phyloP scores from a whole-genome alignment of 2,113 vertebrate genomes.

The Odocoileus hemionus region DNA sequence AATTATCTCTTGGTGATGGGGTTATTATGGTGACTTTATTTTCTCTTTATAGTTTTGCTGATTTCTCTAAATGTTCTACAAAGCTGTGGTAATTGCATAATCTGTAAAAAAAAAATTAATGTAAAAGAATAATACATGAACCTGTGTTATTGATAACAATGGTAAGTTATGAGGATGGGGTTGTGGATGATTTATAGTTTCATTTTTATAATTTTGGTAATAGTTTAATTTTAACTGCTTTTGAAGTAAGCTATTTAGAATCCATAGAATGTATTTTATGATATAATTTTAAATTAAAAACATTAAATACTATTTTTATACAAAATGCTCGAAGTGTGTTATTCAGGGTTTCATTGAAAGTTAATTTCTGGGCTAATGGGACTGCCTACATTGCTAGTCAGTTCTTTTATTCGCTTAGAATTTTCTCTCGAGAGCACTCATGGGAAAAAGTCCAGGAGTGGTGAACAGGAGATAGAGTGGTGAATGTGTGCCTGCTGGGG shows the following conservation, averaged over 20 bases:
- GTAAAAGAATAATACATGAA: not conserved
- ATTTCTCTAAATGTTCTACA: constrained; percentile 25
- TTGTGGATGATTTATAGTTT: not conserved
- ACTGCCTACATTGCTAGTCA: not conserved
- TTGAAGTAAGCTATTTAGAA: not conserved
- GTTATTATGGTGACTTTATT: not conserved
- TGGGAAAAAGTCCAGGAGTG: not conserved
- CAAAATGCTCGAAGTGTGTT: not conserved
- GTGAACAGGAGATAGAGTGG: not conserved
- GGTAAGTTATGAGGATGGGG: not conserved
- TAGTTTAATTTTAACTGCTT: not conserved
- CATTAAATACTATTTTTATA: not conserved
- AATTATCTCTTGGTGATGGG: not conserved
- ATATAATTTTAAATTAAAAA: not conserved
- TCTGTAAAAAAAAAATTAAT: not conserved
- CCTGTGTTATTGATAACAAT: not conserved
- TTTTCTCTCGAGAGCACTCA: not conserved
- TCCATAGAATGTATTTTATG: not conserved
- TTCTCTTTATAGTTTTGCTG: not conserved
- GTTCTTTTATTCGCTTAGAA: not conserved
- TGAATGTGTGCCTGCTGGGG: not conserved
- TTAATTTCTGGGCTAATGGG: not conserved
- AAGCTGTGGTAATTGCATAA: not conserved
- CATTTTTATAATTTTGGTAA: not conserved
- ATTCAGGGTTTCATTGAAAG: not conserved